Evolutionary conservation across 2,888 invertebrate genomes (phyloP).

Genomic region (Drosophila hawaiiensis): DNA sequence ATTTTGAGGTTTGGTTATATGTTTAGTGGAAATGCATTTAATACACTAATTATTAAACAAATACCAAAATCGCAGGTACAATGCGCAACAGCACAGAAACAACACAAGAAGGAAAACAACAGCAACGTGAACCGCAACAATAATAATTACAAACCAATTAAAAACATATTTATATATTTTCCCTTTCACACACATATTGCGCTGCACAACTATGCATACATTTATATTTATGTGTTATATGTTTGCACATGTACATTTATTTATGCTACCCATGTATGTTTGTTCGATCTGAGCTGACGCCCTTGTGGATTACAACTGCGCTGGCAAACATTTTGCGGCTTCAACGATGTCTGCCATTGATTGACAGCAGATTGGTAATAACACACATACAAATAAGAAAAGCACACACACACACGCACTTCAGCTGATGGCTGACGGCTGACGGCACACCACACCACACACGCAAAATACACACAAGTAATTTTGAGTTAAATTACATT

Average conservation of each 20-base stretch:
- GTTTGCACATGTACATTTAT: conserved; percentile 1
- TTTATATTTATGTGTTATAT: conserved; percentile 12
- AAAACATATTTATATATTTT: conserved; percentile 63
- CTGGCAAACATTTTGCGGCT: conserved; percentile 55
- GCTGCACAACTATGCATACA: conserved; percentile 1
- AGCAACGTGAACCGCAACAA: conserved; percentile 59
- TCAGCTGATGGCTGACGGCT: too few species aligned
- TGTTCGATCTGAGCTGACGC: conserved; percentile 17
- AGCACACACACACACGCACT: too few species aligned
- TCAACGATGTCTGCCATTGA: conserved; percentile 50
- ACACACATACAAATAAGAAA: conserved; percentile 4
- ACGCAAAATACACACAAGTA: conserved; percentile 53
- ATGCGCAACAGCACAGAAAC: conserved; percentile 6
- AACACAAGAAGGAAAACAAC: conserved; percentile 9
- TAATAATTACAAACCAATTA: conserved; percentile 77
- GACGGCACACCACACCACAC: neutral
- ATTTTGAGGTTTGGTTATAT: conserved; percentile 40
- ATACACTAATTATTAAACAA: conserved; percentile 69
- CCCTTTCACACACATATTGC: neutral
- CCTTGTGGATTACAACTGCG: conserved; percentile 24
- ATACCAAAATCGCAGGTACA: conserved; percentile 32
- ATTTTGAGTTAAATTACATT: conserved; percentile 51
- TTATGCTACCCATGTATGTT: conserved; percentile 8
- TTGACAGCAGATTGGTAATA: conserved; percentile 56
- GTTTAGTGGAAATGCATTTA: conserved; percentile 53